Conservation (phyloP, 2,888 invertebrate genomes). For the Nowickia ferox region DNA sequence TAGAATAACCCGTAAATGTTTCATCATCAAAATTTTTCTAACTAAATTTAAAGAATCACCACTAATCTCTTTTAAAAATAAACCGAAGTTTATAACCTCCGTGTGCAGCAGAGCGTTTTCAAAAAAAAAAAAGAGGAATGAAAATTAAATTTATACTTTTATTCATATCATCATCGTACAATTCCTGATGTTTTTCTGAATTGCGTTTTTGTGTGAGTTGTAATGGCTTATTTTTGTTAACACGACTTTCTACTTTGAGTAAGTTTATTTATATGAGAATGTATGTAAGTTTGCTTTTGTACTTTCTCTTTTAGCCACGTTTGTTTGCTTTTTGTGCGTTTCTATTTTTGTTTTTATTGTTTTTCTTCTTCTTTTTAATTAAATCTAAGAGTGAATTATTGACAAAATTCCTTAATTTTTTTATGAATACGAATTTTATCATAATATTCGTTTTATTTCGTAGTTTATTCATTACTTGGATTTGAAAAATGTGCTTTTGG, state of each 20-base stretch:
- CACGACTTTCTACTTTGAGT: constrained; percentile 57
- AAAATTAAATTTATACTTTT: neutral
- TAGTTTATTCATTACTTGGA: neutral
- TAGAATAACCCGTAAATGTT: too few relatives aligned
- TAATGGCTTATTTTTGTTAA: constrained; percentile 43
- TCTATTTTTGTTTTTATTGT: neutral
- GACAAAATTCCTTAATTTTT: constrained; percentile 4
- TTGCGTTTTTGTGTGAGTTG: constrained; percentile 17
- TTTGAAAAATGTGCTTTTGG: neutral
- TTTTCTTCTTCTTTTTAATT: constrained; percentile 6
- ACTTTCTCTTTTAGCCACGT: constrained; percentile 14
- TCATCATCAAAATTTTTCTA: too few relatives aligned
- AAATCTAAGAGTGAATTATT: constrained; percentile 45
- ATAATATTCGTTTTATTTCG: neutral
- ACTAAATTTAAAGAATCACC: too few relatives aligned
- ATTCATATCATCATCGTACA: neutral
- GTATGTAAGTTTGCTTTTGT: neutral
- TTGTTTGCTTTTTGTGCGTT: neutral
- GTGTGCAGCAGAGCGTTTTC: too few relatives aligned
- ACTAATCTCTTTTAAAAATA: too few relatives aligned
- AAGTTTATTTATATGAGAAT: neutral
- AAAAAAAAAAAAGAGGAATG: too few relatives aligned
- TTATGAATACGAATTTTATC: neutral
- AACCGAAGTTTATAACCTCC: too few relatives aligned
- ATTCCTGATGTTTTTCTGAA: neutral